Conservation (phyloP, 2,888 invertebrate species). For the Poecilus cupreus region DNA sequence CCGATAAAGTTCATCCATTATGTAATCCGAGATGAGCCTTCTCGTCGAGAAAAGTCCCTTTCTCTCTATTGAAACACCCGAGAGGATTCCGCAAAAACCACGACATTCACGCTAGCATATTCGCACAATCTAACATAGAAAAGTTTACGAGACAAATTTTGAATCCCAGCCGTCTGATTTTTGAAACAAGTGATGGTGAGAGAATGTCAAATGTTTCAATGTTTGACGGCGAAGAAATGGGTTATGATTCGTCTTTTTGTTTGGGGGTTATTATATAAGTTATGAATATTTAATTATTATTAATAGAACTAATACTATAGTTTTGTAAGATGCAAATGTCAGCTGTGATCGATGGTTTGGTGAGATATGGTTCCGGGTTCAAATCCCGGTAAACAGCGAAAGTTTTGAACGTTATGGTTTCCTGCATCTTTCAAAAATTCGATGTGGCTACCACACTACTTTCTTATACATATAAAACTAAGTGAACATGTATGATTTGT, state of each 20-base stretch:
- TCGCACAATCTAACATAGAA: neutral
- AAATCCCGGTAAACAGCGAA: neutral
- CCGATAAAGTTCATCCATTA: slow-evolving; percentile 45
- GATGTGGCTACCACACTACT: too few relatives aligned
- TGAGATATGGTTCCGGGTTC: slow-evolving; percentile 5
- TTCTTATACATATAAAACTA: too few relatives aligned
- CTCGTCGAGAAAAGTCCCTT: slow-evolving; percentile 27
- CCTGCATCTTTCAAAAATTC: too few relatives aligned
- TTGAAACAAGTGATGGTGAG: neutral
- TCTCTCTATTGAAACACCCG: slow-evolving; percentile 17
- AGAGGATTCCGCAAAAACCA: neutral
- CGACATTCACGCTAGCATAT: neutral
- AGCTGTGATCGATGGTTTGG: neutral
- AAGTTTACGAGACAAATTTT: neutral
- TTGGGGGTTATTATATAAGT: neutral
- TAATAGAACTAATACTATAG: neutral
- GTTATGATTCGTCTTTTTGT: neutral
- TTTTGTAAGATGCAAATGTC: neutral
- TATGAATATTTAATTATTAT: neutral
- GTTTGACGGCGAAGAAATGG: neutral
- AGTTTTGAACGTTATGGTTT: too few relatives aligned
- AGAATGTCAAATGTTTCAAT: slow-evolving; percentile 1
- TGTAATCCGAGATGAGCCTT: slow-evolving; percentile 47
- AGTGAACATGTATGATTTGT: too few relatives aligned
- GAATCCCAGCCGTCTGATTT: neutral